Evolutionary conservation across 1,140 invertebrate species (phyloP).

Genomic region (Lordiphosa stackelbergi): DNA sequence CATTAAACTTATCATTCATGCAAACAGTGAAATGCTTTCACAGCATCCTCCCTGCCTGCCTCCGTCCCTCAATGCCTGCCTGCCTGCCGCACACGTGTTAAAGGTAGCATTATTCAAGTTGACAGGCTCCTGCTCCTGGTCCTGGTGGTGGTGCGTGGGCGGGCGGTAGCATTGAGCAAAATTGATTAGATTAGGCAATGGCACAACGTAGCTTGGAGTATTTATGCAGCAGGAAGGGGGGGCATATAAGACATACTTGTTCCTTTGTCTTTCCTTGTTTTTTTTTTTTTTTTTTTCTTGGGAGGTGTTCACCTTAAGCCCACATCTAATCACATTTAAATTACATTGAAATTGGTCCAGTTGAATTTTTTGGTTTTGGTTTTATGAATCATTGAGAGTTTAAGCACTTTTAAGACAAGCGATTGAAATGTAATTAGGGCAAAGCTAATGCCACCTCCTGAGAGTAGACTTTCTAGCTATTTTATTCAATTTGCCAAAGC

Average conservation of each 20-base stretch:
- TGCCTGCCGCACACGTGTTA: constrained; percentile 57
- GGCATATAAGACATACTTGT: constrained; percentile 14
- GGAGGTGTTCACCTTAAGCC: constrained; percentile 36
- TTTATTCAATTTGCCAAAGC: neutral
- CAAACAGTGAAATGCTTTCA: constrained; percentile 75
- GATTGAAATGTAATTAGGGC: constrained; percentile 72
- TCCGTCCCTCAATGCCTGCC: neutral
- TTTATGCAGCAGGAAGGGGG: constrained; percentile 13
- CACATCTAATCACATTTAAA: constrained; percentile 69
- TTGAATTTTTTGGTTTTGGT: constrained; percentile 11
- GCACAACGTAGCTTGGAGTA: constrained; percentile 37
- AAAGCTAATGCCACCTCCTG: constrained; percentile 54
- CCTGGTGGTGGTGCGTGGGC: constrained; percentile 32
- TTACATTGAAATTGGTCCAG: constrained; percentile 41
- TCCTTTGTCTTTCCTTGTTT: constrained; percentile 9
- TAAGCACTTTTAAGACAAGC: constrained; percentile 57
- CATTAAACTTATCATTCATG: constrained; percentile 60
- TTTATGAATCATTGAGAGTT: constrained; percentile 38
- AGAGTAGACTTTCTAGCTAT: constrained; percentile 5
- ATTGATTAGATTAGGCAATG: constrained; percentile 69
- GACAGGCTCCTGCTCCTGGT: constrained; percentile 38
- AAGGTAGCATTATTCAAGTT: constrained; percentile 65
- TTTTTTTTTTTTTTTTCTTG: constrained; percentile 4
- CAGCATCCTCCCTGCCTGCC: constrained; percentile 7
- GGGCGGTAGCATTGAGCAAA: constrained; percentile 38